These are phyloP conservation scores for Odontocerum albicorne DNA, from an alignment of 2,888 invertebrate genomes.

Conservation along the genomic window DNA sequence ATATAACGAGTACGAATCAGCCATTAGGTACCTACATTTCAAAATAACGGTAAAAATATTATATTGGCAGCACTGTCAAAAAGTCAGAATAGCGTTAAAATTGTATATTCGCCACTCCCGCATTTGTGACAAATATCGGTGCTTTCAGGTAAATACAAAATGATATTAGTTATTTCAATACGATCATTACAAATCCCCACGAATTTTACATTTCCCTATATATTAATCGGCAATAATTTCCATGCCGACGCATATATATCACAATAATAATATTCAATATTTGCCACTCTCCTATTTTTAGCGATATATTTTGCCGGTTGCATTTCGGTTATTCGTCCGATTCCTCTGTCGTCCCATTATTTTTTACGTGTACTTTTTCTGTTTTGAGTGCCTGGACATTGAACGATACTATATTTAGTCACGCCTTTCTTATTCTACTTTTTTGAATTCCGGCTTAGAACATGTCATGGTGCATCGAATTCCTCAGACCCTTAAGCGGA, in stretches of 20 bases:
- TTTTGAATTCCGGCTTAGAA: slow-evolving; percentile 18
- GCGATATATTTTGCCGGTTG: slow-evolving; percentile 32
- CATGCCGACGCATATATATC: background rate
- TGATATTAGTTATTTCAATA: slow-evolving; percentile 2
- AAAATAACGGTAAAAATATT: slow-evolving; percentile 23
- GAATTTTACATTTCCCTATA: background rate
- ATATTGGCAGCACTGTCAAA: slow-evolving; percentile 24
- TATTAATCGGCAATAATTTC: background rate
- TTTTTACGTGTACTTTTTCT: slow-evolving; percentile 21
- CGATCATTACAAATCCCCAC: background rate
- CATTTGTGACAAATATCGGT: slow-evolving; percentile 26
- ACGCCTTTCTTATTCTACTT: slow-evolving; percentile 15
- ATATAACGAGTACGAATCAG: too few relatives aligned
- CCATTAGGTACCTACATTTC: background rate
- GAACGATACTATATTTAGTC: slow-evolving; percentile 29
- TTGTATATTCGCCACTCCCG: slow-evolving; percentile 34
- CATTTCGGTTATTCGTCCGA: slow-evolving; percentile 22
- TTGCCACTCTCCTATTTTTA: slow-evolving; percentile 32
- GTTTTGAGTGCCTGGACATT: slow-evolving; percentile 17
- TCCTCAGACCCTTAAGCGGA: background rate
- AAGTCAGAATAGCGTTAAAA: slow-evolving; percentile 33
- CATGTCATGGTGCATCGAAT: background rate
- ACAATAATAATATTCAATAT: slow-evolving; percentile 21
- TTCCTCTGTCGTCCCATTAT: slow-evolving; percentile 18
- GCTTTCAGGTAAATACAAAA: slow-evolving; percentile 24